These are phyloP conservation scores for Pachydiplax longipennis DNA, from an alignment of 2,888 invertebrate species.

Conservation along the genomic window DNA sequence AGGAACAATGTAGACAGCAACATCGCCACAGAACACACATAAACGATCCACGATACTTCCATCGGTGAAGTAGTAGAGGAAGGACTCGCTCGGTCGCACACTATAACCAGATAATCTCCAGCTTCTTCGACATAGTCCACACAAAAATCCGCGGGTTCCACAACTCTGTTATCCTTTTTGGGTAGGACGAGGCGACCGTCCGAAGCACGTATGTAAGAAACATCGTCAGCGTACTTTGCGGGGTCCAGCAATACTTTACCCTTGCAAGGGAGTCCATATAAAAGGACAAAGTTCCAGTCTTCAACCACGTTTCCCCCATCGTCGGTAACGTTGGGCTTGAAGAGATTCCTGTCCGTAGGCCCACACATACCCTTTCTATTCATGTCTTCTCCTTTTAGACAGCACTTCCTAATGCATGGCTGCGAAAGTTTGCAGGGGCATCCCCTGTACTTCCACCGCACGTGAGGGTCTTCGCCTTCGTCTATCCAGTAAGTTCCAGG, in stretches of 20 bases:
- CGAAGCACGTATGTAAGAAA: neutral
- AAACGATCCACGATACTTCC: neutral
- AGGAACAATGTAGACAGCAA: conserved; percentile 51
- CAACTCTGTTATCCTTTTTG: neutral
- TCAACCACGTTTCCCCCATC: neutral
- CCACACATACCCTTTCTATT: conserved; percentile 2
- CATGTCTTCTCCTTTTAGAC: conserved; percentile 49
- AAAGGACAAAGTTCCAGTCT: neutral
- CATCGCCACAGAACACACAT: conserved; percentile 41
- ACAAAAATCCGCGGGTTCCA: neutral
- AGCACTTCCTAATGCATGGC: conserved; percentile 52
- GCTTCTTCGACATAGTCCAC: neutral
- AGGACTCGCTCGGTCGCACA: neutral
- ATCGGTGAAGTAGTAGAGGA: neutral
- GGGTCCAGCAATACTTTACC: neutral
- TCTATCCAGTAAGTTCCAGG: conserved; percentile 46
- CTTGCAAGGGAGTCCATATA: neutral
- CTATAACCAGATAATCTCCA: neutral
- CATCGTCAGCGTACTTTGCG: neutral
- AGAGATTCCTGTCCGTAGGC: neutral
- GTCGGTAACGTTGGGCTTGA: conserved; percentile 19
- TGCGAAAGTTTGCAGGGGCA: neutral
- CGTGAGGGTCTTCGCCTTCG: neutral
- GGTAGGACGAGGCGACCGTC: neutral
- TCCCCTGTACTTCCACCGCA: neutral